phyloP scores from a whole-genome alignment of 2,888 invertebrate species.

The Caenorhabditis sp. region DNA sequence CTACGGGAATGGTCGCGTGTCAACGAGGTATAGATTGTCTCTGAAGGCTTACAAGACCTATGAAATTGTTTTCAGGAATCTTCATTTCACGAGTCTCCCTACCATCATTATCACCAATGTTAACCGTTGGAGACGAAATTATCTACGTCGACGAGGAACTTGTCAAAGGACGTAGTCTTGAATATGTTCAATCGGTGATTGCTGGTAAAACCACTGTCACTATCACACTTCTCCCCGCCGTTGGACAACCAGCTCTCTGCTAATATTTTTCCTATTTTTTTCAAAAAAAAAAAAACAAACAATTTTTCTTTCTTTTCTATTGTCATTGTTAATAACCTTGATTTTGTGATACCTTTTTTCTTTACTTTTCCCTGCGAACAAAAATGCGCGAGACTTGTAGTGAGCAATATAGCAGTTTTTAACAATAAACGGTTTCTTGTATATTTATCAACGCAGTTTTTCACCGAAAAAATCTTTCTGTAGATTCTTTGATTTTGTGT shows the following conservation, averaged over 20 bases:
- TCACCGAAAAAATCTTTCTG: too few relatives aligned
- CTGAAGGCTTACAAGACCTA: too few relatives aligned
- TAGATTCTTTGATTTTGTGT: too few relatives aligned
- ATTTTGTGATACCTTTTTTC: conserved; percentile 4
- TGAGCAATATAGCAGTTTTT: not conserved
- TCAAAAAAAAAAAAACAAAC: not conserved
- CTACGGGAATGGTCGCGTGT: conserved; percentile 56
- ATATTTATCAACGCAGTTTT: not conserved
- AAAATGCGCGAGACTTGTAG: not conserved
- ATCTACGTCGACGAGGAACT: conserved; percentile 60
- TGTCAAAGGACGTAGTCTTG: conserved; percentile 54
- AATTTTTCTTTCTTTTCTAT: conserved; percentile 1
- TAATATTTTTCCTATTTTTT: too few relatives aligned
- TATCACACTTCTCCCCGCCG: conserved; percentile 54
- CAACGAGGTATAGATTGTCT: conserved; percentile 51
- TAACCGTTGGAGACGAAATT: conserved; percentile 63
- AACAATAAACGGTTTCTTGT: not conserved
- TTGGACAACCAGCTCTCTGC: conserved; percentile 53
- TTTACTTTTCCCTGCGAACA: conserved; percentile 11
- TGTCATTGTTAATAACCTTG: not conserved
- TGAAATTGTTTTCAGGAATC: conserved; percentile 49
- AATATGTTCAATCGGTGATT: conserved; percentile 59
- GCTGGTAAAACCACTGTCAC: conserved; percentile 57
- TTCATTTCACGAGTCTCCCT: conserved; percentile 63
- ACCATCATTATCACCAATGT: conserved; percentile 54